These are phyloP conservation scores for Chaetura pelagica DNA, from an alignment of 2,113 vertebrate species.

Conservation along the genomic window DNA sequence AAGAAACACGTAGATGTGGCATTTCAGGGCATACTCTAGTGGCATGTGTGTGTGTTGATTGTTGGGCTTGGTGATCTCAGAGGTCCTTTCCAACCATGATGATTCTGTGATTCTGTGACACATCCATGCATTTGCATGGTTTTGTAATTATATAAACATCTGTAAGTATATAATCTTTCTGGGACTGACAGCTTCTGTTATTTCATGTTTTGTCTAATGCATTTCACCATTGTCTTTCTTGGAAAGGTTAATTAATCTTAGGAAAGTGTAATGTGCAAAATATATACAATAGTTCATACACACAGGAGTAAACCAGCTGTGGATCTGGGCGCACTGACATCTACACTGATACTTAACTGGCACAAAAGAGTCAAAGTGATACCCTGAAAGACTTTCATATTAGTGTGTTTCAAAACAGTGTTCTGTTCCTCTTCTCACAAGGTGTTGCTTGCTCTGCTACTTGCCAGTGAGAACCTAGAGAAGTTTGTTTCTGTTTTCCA, in stretches of 20 bases:
- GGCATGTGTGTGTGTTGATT: no score
- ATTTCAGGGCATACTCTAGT: no score
- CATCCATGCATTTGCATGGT: neutral
- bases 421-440: neutral
- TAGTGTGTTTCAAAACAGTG: neutral
- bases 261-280: neutral
- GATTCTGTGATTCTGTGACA: no score
- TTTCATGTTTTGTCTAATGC: neutral
- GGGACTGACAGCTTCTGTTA: neutral
- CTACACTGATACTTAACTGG: neutral
- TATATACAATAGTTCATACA: neutral
- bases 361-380: neutral
- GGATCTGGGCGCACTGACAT: neutral
- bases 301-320: neutral
- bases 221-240: neutral
- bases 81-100: no score
- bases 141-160: neutral
- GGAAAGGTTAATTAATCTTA: neutral
- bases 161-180: neutral
- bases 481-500: neutral
- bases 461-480: neutral
- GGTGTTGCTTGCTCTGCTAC: neutral
- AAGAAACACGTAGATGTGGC: no score
- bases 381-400: neutral
- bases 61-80: no score